Percentiles rank a stretch among this genome's conserved stretches.
Evolutionary conservation across 2,113 vertebrate species (phyloP).

Genomic region (Microtus montanus): DNA sequence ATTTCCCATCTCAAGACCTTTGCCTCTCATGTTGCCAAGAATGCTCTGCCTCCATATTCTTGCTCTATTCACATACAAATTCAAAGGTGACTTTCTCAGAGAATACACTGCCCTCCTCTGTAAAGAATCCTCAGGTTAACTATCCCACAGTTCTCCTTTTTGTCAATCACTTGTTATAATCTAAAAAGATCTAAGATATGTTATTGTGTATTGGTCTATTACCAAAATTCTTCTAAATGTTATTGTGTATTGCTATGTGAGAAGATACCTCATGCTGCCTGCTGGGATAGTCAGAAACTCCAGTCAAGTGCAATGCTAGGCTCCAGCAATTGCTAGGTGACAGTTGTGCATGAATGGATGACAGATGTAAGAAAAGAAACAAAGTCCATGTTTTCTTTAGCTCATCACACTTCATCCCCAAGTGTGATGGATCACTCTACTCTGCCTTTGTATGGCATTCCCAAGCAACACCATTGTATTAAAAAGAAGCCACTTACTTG

Average conservation of each 20-base stretch:
- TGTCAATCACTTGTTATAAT: background rate
- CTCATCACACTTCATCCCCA: background rate
- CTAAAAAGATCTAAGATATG: background rate
- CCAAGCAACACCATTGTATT: background rate
- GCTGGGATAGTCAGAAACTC: background rate
- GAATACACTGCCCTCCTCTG: background rate
- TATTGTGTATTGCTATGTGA: background rate
- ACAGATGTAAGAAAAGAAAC: background rate
- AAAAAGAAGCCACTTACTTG: background rate
- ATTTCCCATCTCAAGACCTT: background rate
- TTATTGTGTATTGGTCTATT: background rate
- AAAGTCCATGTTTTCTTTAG: background rate
- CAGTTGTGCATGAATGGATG: background rate
- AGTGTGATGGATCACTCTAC: background rate
- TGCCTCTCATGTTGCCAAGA: accelerated
- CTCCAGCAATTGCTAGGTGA: background rate
- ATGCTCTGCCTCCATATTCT: background rate
- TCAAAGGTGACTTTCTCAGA: background rate
- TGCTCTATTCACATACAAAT: background rate
- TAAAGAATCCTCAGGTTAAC: background rate
- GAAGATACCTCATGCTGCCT: background rate
- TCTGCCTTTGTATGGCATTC: background rate
- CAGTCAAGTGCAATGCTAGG: background rate
- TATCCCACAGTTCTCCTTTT: background rate
- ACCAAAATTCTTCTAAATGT: background rate